Evolutionary conservation across 2,797 vertebrate species (phyloP).

Genomic region (Lacerta bilineata): DNA sequence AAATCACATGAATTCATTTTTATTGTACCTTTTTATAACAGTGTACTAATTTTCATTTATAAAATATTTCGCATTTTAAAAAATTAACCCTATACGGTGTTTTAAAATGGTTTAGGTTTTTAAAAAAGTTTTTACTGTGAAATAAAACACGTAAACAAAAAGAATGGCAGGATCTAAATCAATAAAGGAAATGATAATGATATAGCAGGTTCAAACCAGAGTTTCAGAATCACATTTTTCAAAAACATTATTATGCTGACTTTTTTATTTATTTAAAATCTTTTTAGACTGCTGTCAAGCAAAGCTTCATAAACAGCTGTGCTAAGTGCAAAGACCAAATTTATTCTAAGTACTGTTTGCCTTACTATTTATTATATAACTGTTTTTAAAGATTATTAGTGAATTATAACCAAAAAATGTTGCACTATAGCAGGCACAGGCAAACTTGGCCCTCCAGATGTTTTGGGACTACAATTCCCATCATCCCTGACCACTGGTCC

Average conservation of each 20-base stretch:
- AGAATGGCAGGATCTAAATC: neutral
- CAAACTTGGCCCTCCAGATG: no score
- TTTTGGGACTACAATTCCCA: no score
- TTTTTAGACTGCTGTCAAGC: no score
- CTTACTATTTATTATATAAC: neutral
- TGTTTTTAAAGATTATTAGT: neutral
- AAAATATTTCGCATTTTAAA: neutral
- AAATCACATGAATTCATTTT: slow-evolving; percentile 20
- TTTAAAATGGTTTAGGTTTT: slow-evolving; percentile 1
- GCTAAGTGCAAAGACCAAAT: neutral
- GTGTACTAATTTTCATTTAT: neutral
- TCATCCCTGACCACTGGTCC: no score
- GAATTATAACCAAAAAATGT: no score
- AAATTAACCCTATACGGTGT: neutral
- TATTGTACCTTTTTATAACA: neutral
- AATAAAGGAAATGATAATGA: neutral
- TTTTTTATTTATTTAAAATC: neutral
- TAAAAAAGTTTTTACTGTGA: neutral
- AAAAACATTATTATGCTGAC: neutral
- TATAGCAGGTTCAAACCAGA: neutral
- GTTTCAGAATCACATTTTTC: neutral
- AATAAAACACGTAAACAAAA: slow-evolving; percentile 8
- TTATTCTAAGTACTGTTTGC: neutral
- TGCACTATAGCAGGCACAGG: neutral
- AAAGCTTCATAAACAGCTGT: neutral